These are phyloP conservation scores for Thaumatotibia leucotreta DNA, from an alignment of 1,140 invertebrate species.

Conservation along the genomic window DNA sequence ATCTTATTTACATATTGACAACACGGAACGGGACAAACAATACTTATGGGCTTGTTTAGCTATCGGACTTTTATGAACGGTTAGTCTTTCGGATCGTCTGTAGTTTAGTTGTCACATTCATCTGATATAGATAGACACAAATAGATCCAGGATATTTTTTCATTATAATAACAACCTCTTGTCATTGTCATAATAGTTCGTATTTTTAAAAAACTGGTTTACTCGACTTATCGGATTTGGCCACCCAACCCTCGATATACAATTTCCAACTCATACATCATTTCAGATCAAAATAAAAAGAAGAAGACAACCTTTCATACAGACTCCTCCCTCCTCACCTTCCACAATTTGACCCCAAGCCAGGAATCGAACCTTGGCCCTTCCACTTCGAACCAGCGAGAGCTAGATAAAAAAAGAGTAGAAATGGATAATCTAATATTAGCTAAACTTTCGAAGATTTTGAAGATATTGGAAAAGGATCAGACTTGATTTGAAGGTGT, in stretches of 20 bases:
- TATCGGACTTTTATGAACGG: no score
- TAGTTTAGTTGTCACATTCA: no score
- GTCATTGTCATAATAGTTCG: no score
- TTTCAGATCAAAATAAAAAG: conserved; percentile 24
- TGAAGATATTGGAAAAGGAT: conserved; percentile 50
- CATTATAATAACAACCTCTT: no score
- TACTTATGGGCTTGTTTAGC: no score
- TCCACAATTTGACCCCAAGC: conserved; percentile 28
- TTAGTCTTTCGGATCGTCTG: no score
- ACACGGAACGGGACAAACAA: no score
- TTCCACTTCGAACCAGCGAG: conserved; percentile 12
- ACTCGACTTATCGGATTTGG: no score
- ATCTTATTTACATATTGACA: no score
- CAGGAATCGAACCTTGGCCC: background rate
- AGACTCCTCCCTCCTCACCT: conserved; percentile 31
- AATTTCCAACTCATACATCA: background rate
- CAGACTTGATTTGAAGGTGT: conserved; percentile 34
- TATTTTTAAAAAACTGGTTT: no score
- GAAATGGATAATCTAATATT: conserved; percentile 40
- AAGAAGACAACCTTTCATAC: conserved; percentile 35
- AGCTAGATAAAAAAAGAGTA: conserved; percentile 16
- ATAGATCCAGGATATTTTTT: no score
- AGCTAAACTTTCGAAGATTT: conserved; percentile 39
- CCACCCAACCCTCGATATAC: background rate
- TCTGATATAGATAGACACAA: no score